Conservation (phyloP, 2,113 vertebrate genomes). For the Callopanchax toddi region DNA sequence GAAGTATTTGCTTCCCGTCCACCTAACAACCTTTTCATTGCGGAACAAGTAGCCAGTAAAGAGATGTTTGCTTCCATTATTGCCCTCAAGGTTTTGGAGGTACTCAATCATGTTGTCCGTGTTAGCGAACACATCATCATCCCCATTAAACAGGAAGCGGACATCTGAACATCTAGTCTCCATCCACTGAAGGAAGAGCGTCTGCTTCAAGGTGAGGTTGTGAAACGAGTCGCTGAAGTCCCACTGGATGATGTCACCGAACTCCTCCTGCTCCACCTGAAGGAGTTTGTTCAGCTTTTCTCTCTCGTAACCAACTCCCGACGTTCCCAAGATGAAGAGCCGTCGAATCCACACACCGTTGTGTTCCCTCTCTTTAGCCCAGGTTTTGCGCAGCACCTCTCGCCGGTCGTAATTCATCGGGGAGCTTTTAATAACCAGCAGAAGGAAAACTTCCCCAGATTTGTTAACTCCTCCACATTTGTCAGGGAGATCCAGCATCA, state of each 20-base stretch:
- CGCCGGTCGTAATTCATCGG: conserved; percentile 83
- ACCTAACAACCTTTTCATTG: conserved; percentile 76
- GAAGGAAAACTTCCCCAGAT: conserved; percentile 77
- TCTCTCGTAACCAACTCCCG: conserved; percentile 5
- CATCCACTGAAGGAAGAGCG: conserved; percentile 88
- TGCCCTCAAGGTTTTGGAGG: conserved; percentile 31
- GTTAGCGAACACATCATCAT: conserved; percentile 87
- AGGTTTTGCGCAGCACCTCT: conserved; percentile 85
- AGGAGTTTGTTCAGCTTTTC: conserved; percentile 77
- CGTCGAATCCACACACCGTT: conserved; percentile 65
- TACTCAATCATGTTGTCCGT: conserved; percentile 82
- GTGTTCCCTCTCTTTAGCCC: conserved; percentile 82
- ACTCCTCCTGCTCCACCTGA: conserved; percentile 69
- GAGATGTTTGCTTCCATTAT: conserved; percentile 76
- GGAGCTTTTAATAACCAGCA: conserved; percentile 86
- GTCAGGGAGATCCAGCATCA: conserved; percentile 72
- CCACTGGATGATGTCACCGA: conserved; percentile 88
- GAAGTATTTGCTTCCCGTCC: conserved; percentile 83
- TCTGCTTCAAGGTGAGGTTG: conserved; percentile 90
- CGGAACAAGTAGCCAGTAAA: conserved; percentile 80
- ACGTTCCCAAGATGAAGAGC: conserved; percentile 82
- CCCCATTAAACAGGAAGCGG: conserved; percentile 85
- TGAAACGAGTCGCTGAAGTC: conserved; percentile 85
- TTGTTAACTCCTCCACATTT: conserved; percentile 63
- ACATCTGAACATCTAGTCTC: conserved; percentile 66